phyloP scores from a whole-genome alignment of 2,888 invertebrate genomes.

The Chirona hameri region DNA sequence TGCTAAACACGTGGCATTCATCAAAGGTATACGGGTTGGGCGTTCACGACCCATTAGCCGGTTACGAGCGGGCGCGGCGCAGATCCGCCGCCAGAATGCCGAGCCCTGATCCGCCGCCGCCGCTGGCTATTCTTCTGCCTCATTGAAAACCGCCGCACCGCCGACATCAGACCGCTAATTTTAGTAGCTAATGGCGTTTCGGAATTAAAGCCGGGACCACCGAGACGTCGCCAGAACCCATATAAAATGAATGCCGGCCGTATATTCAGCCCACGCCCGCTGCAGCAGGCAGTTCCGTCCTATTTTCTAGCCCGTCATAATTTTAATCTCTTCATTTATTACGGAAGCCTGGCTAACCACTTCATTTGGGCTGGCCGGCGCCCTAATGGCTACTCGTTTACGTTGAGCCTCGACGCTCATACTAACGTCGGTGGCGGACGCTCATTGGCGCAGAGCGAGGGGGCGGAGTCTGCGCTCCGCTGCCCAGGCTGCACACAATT shows the following conservation, averaged over 20 bases:
- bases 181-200: conserved; percentile 7
- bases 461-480: conserved; percentile 5
- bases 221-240: neutral
- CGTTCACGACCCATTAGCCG: conserved; percentile 7
- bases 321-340: conserved; percentile 27
- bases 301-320: conserved; percentile 27
- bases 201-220: neutral
- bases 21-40: neutral
- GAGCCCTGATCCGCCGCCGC: neutral
- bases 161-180: neutral
- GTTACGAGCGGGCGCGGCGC: neutral
- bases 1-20: neutral
- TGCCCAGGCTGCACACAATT: conserved; percentile 1
- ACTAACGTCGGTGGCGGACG: neutral
- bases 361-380: neutral
- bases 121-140: neutral
- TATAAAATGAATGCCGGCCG: conserved; percentile 14
- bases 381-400: conserved; percentile 24
- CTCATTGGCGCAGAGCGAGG: neutral
- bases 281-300: conserved; percentile 22
- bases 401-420: conserved; percentile 13
- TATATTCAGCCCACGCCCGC: conserved; percentile 22
- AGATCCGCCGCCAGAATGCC: neutral
- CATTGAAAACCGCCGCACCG: neutral
- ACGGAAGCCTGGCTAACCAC: conserved; percentile 27